Conservation (phyloP, 2,113 vertebrate genomes). For the Corythoichthys intestinalis region DNA sequence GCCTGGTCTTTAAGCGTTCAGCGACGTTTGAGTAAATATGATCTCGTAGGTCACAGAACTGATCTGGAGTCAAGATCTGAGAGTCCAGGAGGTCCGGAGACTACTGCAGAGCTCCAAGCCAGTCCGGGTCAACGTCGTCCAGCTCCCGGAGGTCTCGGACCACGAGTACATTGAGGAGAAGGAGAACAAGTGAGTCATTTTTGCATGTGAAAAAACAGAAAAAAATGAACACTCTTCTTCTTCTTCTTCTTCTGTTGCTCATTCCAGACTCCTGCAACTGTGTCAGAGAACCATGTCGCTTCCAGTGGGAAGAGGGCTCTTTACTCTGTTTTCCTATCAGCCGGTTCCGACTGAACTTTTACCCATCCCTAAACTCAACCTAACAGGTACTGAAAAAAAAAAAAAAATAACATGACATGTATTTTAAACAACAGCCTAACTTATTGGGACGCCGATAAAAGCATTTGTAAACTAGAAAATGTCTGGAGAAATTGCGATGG, state of each 20-base stretch:
- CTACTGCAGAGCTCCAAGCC: conserved; percentile 93
- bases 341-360: conserved; percentile 92
- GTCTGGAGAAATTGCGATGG: no score
- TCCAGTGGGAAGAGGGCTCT: conserved; percentile 92
- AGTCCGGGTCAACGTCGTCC: conserved; percentile 88
- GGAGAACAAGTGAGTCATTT: conserved; percentile 83
- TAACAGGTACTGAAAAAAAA: conserved; percentile 78
- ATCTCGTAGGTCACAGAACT: conserved; percentile 79
- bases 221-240: neutral
- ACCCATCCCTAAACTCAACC: conserved; percentile 92
- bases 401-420: no score
- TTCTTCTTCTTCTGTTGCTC: neutral
- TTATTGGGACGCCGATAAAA: no score
- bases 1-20: neutral
- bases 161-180: conserved; percentile 98
- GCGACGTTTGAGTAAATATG: neutral
- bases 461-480: no score
- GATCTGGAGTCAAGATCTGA: conserved; percentile 93
- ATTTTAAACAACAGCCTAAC: no score
- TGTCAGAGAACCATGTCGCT: conserved; percentile 96
- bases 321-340: conserved; percentile 94
- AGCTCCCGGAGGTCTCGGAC: conserved; percentile 93
- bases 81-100: conserved; percentile 91
- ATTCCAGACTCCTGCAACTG: conserved; percentile 83
- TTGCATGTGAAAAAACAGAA: neutral